Percentiles rank a stretch among this genome's conserved stretches.
These are phyloP conservation scores for Theretra japonica DNA, from an alignment of 2,888 invertebrate species.

Conservation along the genomic window DNA sequence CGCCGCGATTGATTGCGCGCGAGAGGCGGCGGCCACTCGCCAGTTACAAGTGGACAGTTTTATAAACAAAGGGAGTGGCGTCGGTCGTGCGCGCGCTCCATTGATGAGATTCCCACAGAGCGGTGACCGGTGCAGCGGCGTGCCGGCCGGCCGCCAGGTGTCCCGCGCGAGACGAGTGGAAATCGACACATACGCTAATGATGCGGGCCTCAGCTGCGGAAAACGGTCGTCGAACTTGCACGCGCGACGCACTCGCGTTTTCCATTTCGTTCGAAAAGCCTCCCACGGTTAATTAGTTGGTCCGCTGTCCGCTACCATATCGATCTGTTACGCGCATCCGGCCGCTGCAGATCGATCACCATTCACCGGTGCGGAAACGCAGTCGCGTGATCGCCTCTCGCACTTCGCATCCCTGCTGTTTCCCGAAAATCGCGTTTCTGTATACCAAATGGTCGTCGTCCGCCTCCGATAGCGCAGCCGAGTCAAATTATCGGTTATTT, in stretches of 20 bases:
- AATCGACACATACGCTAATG: conserved; percentile 63
- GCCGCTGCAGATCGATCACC: conserved; percentile 32
- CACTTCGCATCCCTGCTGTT: conserved; percentile 52
- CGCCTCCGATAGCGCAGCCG: conserved; percentile 67
- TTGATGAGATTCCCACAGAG: conserved; percentile 80
- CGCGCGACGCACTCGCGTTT: conserved; percentile 55
- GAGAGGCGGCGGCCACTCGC: conserved; percentile 52
- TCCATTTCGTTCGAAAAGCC: conserved; percentile 62
- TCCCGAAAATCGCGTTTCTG: conserved; percentile 70
- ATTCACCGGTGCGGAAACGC: conserved; percentile 34
- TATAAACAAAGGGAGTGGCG: conserved; percentile 77
- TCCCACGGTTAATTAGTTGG: conserved; percentile 56
- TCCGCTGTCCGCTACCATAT: conserved; percentile 8
- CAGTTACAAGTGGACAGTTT: conserved; percentile 80
- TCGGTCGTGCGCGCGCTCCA: conserved; percentile 69
- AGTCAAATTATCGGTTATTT: conserved; percentile 79
- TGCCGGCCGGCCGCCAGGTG: conserved; percentile 69
- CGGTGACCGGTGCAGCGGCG: conserved; percentile 49
- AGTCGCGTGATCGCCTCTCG: conserved; percentile 62
- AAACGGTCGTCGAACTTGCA: conserved; percentile 54
- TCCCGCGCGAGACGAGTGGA: conserved; percentile 62
- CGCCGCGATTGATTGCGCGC: neutral
- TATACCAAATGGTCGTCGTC: conserved; percentile 70
- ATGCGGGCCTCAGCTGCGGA: conserved; percentile 62
- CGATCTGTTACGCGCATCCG: conserved; percentile 26